Percentiles rank a stretch among this genome's conserved stretches.
These are phyloP conservation scores for Clarias batrachus DNA, from an alignment of 2,113 vertebrate genomes.

Conservation along the genomic window DNA sequence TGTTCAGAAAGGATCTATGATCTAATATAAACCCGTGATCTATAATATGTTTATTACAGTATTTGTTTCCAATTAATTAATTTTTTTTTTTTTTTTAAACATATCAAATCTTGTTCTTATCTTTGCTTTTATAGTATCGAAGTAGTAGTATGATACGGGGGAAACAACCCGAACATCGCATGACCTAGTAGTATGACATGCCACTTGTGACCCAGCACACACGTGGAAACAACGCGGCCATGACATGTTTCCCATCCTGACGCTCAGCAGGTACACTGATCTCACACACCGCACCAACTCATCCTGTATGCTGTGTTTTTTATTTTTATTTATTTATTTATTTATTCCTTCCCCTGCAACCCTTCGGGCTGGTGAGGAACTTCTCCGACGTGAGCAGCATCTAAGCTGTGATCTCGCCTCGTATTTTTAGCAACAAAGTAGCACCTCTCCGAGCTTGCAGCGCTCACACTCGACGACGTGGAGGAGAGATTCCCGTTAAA, in stretches of 20 bases:
- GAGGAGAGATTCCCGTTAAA: constrained; percentile 45
- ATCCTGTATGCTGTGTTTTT: not conserved
- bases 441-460: constrained; percentile 45
- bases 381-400: constrained; percentile 38
- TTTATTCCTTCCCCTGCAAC: constrained; percentile 4
- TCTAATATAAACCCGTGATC: not conserved
- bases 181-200: too few relatives aligned
- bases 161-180: not conserved
- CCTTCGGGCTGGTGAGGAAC: constrained; percentile 36
- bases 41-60: not conserved
- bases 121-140: not conserved
- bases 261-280: constrained; percentile 7
- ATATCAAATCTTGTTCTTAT: not conserved
- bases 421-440: constrained; percentile 55
- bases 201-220: not conserved
- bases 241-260: constrained; percentile 11
- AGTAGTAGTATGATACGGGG: not conserved
- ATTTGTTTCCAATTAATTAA: too few relatives aligned
- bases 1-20: not conserved
- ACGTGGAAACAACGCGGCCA: not conserved
- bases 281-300: constrained; percentile 3
- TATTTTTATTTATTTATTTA: too few relatives aligned
- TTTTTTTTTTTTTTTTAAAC: too few relatives aligned
- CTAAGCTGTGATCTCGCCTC: constrained; percentile 46
- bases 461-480: constrained; percentile 30